These are phyloP conservation scores for Spea hammondii DNA, from an alignment of 2,797 vertebrate genomes.

Conservation along the genomic window DNA sequence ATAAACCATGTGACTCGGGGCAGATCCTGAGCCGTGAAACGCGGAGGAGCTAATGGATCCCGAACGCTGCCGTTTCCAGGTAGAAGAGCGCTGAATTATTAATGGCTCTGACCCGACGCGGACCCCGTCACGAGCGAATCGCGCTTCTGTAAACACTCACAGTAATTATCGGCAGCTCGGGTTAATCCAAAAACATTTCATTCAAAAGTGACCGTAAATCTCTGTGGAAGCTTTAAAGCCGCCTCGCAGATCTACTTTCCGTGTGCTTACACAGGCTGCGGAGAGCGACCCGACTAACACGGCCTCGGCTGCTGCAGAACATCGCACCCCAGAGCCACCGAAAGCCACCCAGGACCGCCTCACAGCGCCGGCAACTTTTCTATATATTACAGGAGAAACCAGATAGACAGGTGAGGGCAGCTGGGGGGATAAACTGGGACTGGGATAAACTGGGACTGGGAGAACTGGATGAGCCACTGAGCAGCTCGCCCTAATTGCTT, in stretches of 20 bases:
- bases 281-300: too few species aligned
- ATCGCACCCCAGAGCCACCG: too few species aligned
- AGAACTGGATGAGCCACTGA: too few species aligned
- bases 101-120: neutral
- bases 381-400: neutral
- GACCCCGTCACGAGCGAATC: neutral
- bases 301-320: too few species aligned
- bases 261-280: too few species aligned
- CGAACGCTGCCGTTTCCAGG: neutral
- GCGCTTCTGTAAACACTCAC: neutral
- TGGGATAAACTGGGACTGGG: neutral
- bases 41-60: neutral
- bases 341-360: too few species aligned
- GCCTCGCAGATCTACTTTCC: too few species aligned
- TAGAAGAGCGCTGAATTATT: slow-evolving; percentile 8
- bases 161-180: slow-evolving; percentile 17
- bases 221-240: neutral
- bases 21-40: too few species aligned
- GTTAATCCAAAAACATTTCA: neutral
- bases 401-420: neutral
- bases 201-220: slow-evolving; percentile 13
- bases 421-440: neutral
- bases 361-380: neutral
- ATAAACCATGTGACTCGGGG: neutral
- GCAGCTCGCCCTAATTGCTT: too few species aligned